phyloP scores from a whole-genome alignment of 2,888 invertebrate species.

The Myopa tessellatipennis region DNA sequence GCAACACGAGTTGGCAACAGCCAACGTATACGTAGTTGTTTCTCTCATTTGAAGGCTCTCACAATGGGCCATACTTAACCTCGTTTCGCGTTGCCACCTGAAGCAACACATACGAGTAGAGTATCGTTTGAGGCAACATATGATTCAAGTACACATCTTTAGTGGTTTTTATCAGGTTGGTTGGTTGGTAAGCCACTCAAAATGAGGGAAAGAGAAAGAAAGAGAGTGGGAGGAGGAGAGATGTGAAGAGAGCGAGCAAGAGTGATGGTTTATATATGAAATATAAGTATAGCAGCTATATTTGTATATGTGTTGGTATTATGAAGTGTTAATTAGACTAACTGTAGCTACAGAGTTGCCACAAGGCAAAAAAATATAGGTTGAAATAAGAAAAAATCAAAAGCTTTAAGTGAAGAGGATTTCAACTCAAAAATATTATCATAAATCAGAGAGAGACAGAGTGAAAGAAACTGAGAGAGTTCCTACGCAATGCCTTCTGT shows the following conservation, averaged over 20 bases:
- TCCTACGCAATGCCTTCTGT: too few relatives aligned
- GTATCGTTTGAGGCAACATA: neutral
- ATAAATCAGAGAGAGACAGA: too few relatives aligned
- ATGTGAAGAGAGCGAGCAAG: neutral
- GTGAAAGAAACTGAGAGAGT: too few relatives aligned
- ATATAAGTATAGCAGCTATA: neutral
- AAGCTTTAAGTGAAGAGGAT: too few relatives aligned
- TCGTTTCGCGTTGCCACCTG: constrained; percentile 11
- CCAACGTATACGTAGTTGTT: neutral
- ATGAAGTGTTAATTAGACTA: too few relatives aligned
- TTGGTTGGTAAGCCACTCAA: neutral
- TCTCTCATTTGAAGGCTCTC: neutral
- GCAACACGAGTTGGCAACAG: neutral
- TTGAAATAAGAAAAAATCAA: too few relatives aligned
- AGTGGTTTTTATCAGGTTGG: neutral
- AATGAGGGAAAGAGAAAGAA: too few relatives aligned
- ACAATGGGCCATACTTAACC: neutral
- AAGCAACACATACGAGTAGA: neutral
- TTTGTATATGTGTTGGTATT: too few relatives aligned
- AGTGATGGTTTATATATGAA: too few relatives aligned
- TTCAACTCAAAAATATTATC: too few relatives aligned
- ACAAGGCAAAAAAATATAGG: too few relatives aligned
- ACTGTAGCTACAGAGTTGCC: too few relatives aligned
- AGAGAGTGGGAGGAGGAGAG: neutral
- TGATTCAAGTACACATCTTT: neutral